These are phyloP conservation scores for Diarsia brunnea DNA, from an alignment of 2,888 invertebrate species.

Conservation along the genomic window DNA sequence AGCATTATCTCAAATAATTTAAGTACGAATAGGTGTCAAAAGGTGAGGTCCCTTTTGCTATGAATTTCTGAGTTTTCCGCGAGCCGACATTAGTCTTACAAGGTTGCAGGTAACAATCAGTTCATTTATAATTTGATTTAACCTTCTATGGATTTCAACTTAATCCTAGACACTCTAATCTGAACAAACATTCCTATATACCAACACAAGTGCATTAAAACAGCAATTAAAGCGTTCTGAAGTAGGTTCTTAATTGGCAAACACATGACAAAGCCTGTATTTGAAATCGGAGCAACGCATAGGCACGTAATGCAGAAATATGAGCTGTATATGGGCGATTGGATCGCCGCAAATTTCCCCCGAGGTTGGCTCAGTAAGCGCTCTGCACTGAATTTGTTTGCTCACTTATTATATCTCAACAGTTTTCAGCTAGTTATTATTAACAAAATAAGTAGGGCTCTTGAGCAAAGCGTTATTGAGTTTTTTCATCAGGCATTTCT, in stretches of 20 bases:
- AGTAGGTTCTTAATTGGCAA: conserved; percentile 17
- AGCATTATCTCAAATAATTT: too few species aligned
- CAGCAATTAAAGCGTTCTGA: neutral
- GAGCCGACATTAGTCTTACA: too few species aligned
- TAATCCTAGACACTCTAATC: neutral
- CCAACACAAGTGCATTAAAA: conserved; percentile 4
- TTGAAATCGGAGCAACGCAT: conserved; percentile 32
- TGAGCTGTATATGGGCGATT: conserved; percentile 69
- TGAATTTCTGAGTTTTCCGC: too few species aligned
- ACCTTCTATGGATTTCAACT: neutral
- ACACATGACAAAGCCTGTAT: conserved; percentile 32
- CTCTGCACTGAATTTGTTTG: conserved; percentile 66
- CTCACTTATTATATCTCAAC: conserved; percentile 45
- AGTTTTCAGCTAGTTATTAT: conserved; percentile 22
- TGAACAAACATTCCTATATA: neutral
- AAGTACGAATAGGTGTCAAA: too few species aligned
- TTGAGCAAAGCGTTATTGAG: too few species aligned
- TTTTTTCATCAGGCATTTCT: too few species aligned
- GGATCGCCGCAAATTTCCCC: conserved; percentile 77
- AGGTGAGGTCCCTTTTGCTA: too few species aligned
- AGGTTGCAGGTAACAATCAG: too few species aligned
- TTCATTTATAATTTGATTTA: neutral
- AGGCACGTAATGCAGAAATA: conserved; percentile 73
- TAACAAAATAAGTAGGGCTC: neutral
- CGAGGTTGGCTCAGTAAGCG: conserved; percentile 62